Base-by-base conservation (phyloP, 2,113 vertebrate species). In the Taurulus bubalis region DNA sequence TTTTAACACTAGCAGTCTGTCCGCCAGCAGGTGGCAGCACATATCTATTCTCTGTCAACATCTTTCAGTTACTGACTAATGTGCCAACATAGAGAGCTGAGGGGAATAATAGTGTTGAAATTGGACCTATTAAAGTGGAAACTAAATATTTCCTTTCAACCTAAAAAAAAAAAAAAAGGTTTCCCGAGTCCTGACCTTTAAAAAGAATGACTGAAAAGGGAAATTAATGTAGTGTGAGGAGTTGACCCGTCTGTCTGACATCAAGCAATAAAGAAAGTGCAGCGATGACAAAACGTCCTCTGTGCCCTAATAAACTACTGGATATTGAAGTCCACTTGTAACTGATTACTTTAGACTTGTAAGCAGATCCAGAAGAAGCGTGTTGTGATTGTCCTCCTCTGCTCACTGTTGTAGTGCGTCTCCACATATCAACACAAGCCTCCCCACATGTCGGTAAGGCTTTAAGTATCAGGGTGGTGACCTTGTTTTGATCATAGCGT, bases 1-100 rank as follows among this genome's bases (percentile, higher is more conserved):
- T 40, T 38, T 47, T 1, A 28, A 36, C 64, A 65, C 7, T 55
- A 4, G 40, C 45, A 30, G 55, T 6, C n/a, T 56, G 0, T 1
- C 0, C 3, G 77, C 88, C 92, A 92, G 85, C 81, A 93, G 90
- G 75, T 71, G 91, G 91, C 83, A 90, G 91, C 92, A 93, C 34
- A 91, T 32, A 79, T 34, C 16, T 32, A 83, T 20, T 65, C 6
- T 40, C 8, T 18, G 1, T 16, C 59, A 11, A 47, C 8, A 49
- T 9, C n/a, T 28, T 38, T 78, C 34, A 40, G 28, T 47, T 12
- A 18, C 20, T 66, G 1, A 32, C 12, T 42, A 36, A 59, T 30
- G 42, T 18, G n/a, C 3, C 34, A 16, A 12, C 12, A 36, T 6
- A 20, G 20, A 45, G 12, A 0, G 6, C 12, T 79, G 32, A 42